Conservation (phyloP, 2,888 invertebrate genomes). For the Microctonus aethiopoides region DNA sequence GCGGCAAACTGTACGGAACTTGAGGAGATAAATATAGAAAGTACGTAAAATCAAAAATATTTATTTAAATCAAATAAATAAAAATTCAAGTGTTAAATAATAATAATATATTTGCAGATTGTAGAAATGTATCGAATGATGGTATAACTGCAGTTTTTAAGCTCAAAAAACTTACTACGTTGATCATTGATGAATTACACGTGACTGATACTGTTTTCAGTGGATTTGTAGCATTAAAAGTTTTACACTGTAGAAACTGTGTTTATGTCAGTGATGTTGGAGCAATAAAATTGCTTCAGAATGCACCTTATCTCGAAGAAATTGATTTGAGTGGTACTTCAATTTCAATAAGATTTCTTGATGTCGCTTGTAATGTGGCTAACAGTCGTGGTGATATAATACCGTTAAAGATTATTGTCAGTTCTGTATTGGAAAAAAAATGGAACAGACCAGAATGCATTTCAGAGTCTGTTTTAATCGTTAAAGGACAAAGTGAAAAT, state of each 20-base stretch:
- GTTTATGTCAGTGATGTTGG: neutral
- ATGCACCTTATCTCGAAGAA: neutral
- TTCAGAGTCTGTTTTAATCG: constrained; percentile 2
- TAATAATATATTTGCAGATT: too few relatives aligned
- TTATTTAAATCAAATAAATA: too few relatives aligned
- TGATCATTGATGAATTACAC: neutral
- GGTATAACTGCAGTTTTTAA: too few relatives aligned
- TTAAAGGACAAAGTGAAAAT: too few relatives aligned
- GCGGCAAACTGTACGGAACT: too few relatives aligned
- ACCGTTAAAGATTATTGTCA: neutral
- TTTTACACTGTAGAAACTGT: constrained; percentile 12
- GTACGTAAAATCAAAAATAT: too few relatives aligned
- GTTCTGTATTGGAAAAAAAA: neutral
- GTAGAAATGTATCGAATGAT: too few relatives aligned
- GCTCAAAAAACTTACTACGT: neutral
- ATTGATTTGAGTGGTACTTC: too few relatives aligned
- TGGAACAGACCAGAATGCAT: neutral
- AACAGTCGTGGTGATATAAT: constrained; percentile 6
- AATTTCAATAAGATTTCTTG: neutral
- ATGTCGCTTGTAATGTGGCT: neutral
- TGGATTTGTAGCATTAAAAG: neutral
- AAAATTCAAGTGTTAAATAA: too few relatives aligned
- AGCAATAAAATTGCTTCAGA: neutral
- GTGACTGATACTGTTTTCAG: neutral
- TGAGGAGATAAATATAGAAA: too few relatives aligned